A percentile compares a stretch with the other conserved stretches of the same genome.
Evolutionary conservation across 2,888 invertebrate genomes (phyloP).

Genomic region (Eupithecia tripunctaria): DNA sequence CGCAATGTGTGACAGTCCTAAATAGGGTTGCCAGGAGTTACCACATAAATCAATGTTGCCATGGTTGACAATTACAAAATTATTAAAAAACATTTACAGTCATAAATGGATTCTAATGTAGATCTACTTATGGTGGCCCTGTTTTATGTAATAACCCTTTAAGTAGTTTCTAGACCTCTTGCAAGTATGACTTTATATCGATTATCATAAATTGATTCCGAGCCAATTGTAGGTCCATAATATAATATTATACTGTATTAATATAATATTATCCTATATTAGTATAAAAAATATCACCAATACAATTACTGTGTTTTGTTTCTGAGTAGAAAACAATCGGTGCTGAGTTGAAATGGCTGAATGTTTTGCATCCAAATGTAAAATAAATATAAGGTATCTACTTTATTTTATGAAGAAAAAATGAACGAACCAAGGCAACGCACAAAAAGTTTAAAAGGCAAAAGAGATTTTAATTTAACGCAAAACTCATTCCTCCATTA

Average conservation of each 20-base stretch:
- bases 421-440: neutral
- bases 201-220: no score
- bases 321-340: no score
- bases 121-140: neutral
- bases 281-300: no score
- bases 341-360: neutral
- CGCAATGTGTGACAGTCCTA: conserved; percentile 30
- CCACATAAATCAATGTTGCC: conserved; percentile 9
- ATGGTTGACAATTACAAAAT: neutral
- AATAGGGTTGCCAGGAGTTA: conserved; percentile 7
- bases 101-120: neutral
- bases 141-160: neutral
- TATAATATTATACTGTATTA: no score
- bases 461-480: neutral
- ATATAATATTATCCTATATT: no score
- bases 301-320: no score
- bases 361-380: neutral
- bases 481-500: neutral
- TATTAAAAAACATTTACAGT: neutral
- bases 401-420: neutral
- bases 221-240: no score
- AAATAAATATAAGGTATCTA: neutral
- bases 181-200: no score
- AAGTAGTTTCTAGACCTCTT: neutral
- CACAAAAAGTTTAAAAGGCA: neutral